Base-by-base conservation (phyloP, 2,888 invertebrate species). In the Dugesia japonica region DNA sequence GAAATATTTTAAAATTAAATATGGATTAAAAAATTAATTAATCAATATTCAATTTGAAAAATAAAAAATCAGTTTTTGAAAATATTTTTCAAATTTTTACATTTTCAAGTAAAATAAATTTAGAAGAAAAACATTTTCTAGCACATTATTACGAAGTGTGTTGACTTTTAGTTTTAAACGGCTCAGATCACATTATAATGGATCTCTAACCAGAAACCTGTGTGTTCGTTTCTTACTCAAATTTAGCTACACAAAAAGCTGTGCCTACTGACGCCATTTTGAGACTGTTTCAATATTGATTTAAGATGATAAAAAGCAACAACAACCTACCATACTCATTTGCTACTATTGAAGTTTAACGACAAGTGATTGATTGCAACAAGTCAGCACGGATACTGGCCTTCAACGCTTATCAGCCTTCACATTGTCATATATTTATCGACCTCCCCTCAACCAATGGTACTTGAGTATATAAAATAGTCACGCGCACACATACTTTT, bases 311-410 rank as follows among this genome's bases (percentile, higher is more conserved):
- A 56, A 56, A 56, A 56, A 56, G 20, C n/a, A 56, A 56, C 56
- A 56, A n/a, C 56, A 56, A 56, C 7, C 56, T 56, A 23, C 23
- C 20, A 23, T 56, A n/a, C 56, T 56, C 56, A 56, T 56, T 56
- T 56, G 56, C 56, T 56, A 56, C 56, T 56, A 56, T 56, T 56
- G 56, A 56, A 56, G 56, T 56, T n/a, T n/a, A 56, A 13, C 56
- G 56, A 56, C 56, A 56, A 56, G 56, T 56, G 56, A 56, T 56
- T 56, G 56, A 56, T 56, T 56, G 56, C 56, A 20, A 23, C 31
- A 56, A 56, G 56, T 56, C 56, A 56, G 56, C 56, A 56, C 56
- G 56, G 56, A 56, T 56, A 56, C 56, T 56, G 56, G 56, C 56
- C 56, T n/a, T 56, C 56, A n/a, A 13, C n/a, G 23, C 9, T 56